These are phyloP conservation scores for Aphidius colemani DNA, from an alignment of 2,888 invertebrate genomes.

Conservation along the genomic window DNA sequence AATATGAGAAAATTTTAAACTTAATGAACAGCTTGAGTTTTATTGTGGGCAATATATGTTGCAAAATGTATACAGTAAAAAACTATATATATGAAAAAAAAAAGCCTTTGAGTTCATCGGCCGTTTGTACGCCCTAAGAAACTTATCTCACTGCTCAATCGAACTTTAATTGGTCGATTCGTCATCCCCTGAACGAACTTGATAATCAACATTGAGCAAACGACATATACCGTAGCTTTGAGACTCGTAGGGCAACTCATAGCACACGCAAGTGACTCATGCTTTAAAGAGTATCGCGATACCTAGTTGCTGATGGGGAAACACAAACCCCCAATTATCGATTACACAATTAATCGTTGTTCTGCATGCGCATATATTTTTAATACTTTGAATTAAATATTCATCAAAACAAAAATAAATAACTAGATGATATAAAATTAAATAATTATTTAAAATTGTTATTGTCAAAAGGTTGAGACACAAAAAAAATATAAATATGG, in stretches of 20 bases:
- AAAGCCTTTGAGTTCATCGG: constrained; percentile 33
- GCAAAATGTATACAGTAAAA: constrained; percentile 27
- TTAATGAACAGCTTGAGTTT: no score
- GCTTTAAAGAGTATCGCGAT: constrained; percentile 49
- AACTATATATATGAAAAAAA: neutral
- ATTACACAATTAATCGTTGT: constrained; percentile 52
- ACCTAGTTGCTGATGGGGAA: constrained; percentile 29
- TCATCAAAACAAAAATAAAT: no score
- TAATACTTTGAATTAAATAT: no score
- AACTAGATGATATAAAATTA: neutral
- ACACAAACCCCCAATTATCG: constrained; percentile 46
- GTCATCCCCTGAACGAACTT: constrained; percentile 58
- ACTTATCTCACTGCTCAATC: constrained; percentile 55
- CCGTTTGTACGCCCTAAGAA: constrained; percentile 37
- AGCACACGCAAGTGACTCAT: constrained; percentile 56
- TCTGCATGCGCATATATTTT: constrained; percentile 28
- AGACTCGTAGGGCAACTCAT: constrained; percentile 28
- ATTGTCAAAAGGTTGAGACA: constrained; percentile 12
- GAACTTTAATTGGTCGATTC: constrained; percentile 60
- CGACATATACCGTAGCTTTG: constrained; percentile 47
- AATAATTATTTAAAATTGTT: neutral
- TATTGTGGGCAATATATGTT: constrained; percentile 13
- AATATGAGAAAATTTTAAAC: no score
- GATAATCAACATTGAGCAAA: constrained; percentile 56
- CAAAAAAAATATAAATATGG: constrained; percentile 17